These are phyloP conservation scores for Fukomys damarensis DNA, from an alignment of 2,113 vertebrate species.

Conservation along the genomic window DNA sequence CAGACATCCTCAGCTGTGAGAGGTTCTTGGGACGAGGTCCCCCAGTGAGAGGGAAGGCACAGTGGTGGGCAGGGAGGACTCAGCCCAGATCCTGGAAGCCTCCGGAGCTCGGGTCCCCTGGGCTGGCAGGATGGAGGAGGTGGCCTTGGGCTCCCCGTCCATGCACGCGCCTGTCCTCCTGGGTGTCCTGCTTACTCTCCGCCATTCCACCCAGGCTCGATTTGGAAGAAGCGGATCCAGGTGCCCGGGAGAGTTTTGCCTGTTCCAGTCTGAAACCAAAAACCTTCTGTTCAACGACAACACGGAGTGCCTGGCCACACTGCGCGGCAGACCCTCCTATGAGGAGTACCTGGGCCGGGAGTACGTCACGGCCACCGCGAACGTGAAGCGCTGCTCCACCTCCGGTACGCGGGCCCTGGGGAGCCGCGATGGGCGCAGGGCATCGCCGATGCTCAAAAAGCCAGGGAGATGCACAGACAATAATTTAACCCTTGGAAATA, in stretches of 20 bases:
- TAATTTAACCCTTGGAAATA: neutral
- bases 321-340: conserved; percentile 30
- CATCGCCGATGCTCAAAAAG: neutral
- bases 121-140: neutral
- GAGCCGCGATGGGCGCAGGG: fast-evolving
- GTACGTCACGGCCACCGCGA: conserved; percentile 72
- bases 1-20: neutral
- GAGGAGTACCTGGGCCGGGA: conserved; percentile 77
- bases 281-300: conserved; percentile 87
- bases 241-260: conserved; percentile 70
- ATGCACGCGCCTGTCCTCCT: no score
- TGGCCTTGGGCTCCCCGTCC: neutral
- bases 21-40: neutral
- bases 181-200: neutral
- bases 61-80: fast-evolving
- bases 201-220: conserved; percentile 58
- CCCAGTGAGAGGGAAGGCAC: neutral
- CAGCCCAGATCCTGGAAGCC: fast-evolving
- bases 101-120: neutral
- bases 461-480: neutral
- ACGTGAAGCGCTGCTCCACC: conserved; percentile 80
- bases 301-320: conserved; percentile 84
- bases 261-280: conserved; percentile 83
- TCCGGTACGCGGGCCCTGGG: conserved; percentile 77
- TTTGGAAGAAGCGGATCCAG: conserved; percentile 76